phyloP scores from a whole-genome alignment of 2,797 vertebrate genomes.

The Limosa lapponica region DNA sequence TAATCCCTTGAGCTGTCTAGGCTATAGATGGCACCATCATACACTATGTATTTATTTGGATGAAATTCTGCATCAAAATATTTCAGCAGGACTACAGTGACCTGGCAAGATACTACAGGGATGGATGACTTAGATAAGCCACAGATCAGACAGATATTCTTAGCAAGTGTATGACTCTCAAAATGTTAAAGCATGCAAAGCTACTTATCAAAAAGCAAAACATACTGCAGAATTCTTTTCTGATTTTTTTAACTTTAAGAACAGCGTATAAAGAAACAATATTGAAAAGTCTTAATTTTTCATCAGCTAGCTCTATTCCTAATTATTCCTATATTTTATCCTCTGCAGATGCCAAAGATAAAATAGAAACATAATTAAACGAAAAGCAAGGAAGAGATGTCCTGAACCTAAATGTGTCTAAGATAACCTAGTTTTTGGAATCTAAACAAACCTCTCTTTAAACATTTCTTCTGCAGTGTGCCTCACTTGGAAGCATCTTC shows the following conservation, averaged over 20 bases:
- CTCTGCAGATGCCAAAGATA: conserved; percentile 48
- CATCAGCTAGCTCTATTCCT: conserved; percentile 9
- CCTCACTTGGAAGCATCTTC: conserved; percentile 41
- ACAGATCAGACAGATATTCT: conserved; percentile 10
- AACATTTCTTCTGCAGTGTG: conserved; percentile 46
- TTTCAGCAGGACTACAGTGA: conserved; percentile 34
- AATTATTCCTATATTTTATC: conserved; percentile 39
- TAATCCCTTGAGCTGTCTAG: conserved; percentile 30
- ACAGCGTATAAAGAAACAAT: conserved; percentile 6
- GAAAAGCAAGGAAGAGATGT: conserved; percentile 41
- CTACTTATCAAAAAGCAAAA: conserved; percentile 15
- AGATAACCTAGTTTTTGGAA: conserved; percentile 64
- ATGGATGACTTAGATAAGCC: conserved; percentile 21
- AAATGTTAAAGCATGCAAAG: not conserved
- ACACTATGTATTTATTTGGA: conserved; percentile 52
- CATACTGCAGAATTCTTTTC: not conserved
- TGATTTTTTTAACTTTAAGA: not conserved
- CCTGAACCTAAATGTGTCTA: conserved; percentile 67
- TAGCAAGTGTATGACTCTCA: not conserved
- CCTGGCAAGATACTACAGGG: not conserved
- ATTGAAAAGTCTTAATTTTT: conserved; percentile 42
- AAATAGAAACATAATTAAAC: conserved; percentile 54
- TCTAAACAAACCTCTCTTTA: conserved; percentile 57
- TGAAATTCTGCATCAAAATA: conserved; percentile 35
- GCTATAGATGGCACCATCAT: conserved; percentile 49